Evolutionary conservation across 92 coral and sea anemone species (phyloP).

Genomic region (Anthopleura xanthogrammica): DNA sequence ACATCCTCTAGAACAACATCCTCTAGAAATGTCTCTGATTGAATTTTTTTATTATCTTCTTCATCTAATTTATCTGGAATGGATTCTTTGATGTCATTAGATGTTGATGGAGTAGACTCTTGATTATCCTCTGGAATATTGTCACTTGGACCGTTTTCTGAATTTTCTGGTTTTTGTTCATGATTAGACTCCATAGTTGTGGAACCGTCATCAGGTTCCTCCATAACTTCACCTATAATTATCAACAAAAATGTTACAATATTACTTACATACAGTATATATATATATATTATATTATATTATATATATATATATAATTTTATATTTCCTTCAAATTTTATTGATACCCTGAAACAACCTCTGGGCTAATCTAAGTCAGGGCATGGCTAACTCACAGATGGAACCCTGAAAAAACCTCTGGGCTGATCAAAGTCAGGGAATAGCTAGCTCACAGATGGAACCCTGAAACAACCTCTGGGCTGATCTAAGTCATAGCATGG

Average conservation of each 20-base stretch:
- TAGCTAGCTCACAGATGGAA: too few species aligned
- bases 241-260: neutral
- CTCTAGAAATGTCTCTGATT: neutral
- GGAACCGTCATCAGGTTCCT: constrained; percentile 11
- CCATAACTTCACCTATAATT: neutral
- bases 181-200: neutral
- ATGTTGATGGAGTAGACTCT: neutral
- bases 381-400: too few species aligned
- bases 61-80: neutral
- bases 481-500: too few species aligned
- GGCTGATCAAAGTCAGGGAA: too few species aligned
- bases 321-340: too few species aligned
- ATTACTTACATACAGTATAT: neutral
- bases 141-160: neutral
- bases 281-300: too few species aligned
- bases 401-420: too few species aligned
- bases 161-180: neutral
- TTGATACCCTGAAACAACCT: too few species aligned
- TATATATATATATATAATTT: too few species aligned
- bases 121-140: neutral
- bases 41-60: neutral
- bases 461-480: too few species aligned
- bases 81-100: neutral
- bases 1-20: neutral
- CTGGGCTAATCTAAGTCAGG: too few species aligned